A percentile compares a stretch with the other conserved stretches of the same genome.
Conservation (phyloP, 2,797 vertebrate species). For the Cygnus olor region DNA sequence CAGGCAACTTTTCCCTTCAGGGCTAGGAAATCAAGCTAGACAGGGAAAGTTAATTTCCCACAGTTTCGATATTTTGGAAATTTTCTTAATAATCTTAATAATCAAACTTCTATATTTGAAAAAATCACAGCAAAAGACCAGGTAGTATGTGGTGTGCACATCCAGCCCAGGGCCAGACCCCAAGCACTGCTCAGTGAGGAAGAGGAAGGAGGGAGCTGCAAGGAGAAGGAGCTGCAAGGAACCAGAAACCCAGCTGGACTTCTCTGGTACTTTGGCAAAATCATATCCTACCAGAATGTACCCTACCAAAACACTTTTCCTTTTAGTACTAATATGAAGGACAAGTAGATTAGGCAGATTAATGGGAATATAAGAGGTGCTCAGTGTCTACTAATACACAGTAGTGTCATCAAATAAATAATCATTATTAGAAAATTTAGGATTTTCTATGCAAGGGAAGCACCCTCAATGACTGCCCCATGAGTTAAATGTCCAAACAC, state of each 20-base stretch:
- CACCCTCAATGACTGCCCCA: background rate
- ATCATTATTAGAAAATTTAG: background rate
- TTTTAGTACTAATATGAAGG: background rate
- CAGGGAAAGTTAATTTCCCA: background rate
- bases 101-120: background rate
- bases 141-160: no score
- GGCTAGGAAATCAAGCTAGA: background rate
- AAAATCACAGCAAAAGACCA: background rate
- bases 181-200: background rate
- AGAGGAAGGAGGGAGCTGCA: background rate
- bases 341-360: background rate
- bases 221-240: background rate
- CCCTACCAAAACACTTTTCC: background rate
- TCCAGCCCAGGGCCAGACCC: background rate
- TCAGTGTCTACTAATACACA: background rate
- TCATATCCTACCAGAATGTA: background rate
- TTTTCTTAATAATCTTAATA: background rate
- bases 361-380: background rate
- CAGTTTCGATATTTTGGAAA: background rate
- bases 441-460: background rate
- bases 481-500: background rate
- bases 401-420: background rate
- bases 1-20: background rate
- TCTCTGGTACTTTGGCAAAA: background rate
- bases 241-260: background rate